Percentiles rank a stretch among this genome's conserved stretches.
phyloP scores from a whole-genome alignment of 2,797 vertebrate species.

The Triplophysa yarkandensis region DNA sequence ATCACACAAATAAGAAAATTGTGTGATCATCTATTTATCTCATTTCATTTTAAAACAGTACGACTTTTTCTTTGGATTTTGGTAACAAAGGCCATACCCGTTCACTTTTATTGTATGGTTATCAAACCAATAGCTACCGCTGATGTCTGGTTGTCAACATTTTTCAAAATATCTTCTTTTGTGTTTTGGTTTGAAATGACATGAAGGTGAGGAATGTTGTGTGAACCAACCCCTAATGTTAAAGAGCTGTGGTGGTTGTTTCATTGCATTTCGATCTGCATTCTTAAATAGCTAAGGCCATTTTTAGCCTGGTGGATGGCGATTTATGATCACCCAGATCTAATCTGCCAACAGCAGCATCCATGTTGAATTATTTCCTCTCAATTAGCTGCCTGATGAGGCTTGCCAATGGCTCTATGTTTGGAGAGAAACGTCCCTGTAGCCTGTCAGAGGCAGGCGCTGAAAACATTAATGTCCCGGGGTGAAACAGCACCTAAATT shows the following conservation, averaged over 20 bases:
- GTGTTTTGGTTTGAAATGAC: too few species aligned
- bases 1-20: too few species aligned
- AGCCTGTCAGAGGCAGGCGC: conserved; percentile 26
- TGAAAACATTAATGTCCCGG: conserved; percentile 34
- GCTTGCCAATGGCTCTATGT: conserved; percentile 36
- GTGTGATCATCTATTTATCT: too few species aligned
- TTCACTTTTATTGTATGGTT: too few species aligned
- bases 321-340: conserved; percentile 28
- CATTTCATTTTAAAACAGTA: too few species aligned
- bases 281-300: conserved; percentile 7
- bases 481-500: conserved; percentile 12
- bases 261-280: background rate
- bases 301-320: conserved; percentile 12
- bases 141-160: too few species aligned
- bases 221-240: too few species aligned
- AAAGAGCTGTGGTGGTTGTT: background rate
- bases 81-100: too few species aligned
- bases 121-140: too few species aligned
- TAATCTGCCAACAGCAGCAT: conserved; percentile 29
- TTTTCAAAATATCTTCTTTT: too few species aligned
- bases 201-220: too few species aligned
- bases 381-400: conserved; percentile 38
- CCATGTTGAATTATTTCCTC: conserved; percentile 42
- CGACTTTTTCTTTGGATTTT: too few species aligned
- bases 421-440: conserved; percentile 29